Conservation (phyloP, 2,113 vertebrate species). For the Gallinago jamesoni region DNA sequence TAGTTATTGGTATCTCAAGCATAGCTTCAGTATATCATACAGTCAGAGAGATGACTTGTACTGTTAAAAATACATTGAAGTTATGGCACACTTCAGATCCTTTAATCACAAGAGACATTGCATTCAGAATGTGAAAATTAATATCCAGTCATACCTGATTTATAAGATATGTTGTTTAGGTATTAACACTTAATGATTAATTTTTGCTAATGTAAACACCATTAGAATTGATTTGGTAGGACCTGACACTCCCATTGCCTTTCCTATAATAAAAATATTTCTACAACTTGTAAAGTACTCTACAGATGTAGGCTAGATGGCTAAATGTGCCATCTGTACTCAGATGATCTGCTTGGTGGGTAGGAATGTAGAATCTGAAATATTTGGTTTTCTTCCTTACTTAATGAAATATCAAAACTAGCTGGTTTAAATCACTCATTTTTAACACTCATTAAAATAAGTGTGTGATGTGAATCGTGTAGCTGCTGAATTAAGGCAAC, state of each 20-base stretch:
- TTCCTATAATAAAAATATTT: neutral
- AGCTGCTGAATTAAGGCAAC: neutral
- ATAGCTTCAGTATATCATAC: neutral
- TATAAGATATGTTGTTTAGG: neutral
- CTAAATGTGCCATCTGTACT: neutral
- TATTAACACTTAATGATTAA: neutral
- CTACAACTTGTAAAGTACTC: neutral
- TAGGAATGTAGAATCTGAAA: neutral
- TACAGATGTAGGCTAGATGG: neutral
- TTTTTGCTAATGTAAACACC: neutral
- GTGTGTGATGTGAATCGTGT: neutral
- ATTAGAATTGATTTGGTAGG: neutral
- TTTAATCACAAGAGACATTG: neutral
- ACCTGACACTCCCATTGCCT: neutral
- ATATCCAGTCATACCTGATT: neutral
- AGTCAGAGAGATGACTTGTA: neutral
- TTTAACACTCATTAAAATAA: neutral
- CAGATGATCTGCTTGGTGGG: neutral
- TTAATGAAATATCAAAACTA: neutral
- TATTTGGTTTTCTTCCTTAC: neutral
- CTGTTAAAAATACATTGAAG: neutral
- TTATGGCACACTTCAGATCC: neutral
- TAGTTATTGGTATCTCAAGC: neutral
- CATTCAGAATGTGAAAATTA: constrained; percentile 13
- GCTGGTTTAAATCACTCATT: neutral